A percentile compares a stretch with the other conserved stretches of the same genome.
phyloP scores from a whole-genome alignment of 2,888 invertebrate species.

The Zygogramma bicolorata region DNA sequence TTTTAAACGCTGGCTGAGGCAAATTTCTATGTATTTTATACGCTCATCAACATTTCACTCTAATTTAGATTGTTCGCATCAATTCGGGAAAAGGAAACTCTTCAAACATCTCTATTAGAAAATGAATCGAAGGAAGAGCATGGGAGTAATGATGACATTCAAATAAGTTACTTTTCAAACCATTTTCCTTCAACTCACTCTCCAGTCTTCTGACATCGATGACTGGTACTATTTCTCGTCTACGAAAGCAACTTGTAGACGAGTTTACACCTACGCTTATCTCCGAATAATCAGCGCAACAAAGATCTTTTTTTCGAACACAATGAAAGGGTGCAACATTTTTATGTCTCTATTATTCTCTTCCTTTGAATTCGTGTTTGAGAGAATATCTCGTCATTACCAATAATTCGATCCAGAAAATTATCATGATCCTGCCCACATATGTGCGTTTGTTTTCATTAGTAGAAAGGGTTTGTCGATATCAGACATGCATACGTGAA shows the following conservation, averaged over 20 bases:
- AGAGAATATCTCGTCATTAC: constrained; percentile 37
- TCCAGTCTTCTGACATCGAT: constrained; percentile 23
- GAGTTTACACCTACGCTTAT: constrained; percentile 38
- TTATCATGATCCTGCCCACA: background rate
- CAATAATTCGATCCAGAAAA: background rate
- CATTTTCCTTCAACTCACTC: background rate
- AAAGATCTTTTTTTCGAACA: constrained; percentile 42
- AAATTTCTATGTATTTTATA: no score
- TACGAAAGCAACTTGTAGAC: constrained; percentile 30
- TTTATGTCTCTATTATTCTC: constrained; percentile 48
- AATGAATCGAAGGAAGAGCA: no score
- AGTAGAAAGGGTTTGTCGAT: background rate
- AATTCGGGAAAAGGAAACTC: no score
- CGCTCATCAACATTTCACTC: no score
- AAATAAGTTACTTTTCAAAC: background rate
- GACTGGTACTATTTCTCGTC: constrained; percentile 29
- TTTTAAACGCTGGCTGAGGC: no score
- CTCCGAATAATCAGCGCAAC: constrained; percentile 36
- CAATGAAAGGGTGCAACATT: constrained; percentile 51
- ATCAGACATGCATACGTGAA: background rate
- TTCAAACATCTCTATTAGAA: no score
- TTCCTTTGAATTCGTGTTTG: constrained; percentile 44
- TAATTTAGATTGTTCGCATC: no score
- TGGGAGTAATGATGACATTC: background rate
- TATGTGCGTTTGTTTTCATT: background rate